A percentile compares a stretch with the other conserved stretches of the same genome.
These are phyloP conservation scores for Syrmaticus mikado DNA, from an alignment of 2,113 vertebrate species.

Conservation along the genomic window DNA sequence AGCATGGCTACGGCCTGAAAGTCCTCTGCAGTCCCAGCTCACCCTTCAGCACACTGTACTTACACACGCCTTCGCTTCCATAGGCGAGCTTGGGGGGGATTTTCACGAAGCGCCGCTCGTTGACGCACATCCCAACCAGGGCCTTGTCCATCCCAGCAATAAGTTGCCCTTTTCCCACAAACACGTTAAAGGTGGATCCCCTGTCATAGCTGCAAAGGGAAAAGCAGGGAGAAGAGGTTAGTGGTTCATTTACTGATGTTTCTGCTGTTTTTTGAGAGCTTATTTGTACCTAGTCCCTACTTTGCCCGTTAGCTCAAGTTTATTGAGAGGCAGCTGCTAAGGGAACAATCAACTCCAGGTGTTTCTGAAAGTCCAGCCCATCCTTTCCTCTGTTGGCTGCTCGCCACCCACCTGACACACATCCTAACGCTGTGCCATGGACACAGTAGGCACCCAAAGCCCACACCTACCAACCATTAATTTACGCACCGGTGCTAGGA, in stretches of 20 bases:
- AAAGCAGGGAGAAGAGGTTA: neutral
- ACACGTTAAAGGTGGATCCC: constrained; percentile 93
- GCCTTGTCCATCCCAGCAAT: constrained; percentile 97
- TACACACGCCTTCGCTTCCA: constrained; percentile 88
- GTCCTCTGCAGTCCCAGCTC: neutral
- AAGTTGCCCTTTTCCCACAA: constrained; percentile 92
- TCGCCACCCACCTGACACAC: neutral
- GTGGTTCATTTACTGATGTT: neutral
- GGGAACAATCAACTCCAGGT: neutral
- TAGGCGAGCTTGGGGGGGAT: constrained; percentile 93
- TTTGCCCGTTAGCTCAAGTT: rapidly evolving
- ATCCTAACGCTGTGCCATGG: neutral
- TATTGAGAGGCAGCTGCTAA: neutral
- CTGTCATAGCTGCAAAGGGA: constrained; percentile 87
- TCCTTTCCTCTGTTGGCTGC: neutral
- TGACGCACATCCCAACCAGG: constrained; percentile 95
- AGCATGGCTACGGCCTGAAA: neutral
- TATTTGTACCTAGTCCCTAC: neutral
- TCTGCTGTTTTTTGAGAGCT: neutral
- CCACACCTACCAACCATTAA: neutral
- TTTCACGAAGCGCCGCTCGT: constrained; percentile 90
- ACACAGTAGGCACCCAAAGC: neutral
- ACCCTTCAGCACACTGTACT: neutral
- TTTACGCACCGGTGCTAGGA: neutral
- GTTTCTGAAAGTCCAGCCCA: neutral